Base-by-base conservation (phyloP, 2,113 vertebrate species). In the Mustela nigripes region DNA sequence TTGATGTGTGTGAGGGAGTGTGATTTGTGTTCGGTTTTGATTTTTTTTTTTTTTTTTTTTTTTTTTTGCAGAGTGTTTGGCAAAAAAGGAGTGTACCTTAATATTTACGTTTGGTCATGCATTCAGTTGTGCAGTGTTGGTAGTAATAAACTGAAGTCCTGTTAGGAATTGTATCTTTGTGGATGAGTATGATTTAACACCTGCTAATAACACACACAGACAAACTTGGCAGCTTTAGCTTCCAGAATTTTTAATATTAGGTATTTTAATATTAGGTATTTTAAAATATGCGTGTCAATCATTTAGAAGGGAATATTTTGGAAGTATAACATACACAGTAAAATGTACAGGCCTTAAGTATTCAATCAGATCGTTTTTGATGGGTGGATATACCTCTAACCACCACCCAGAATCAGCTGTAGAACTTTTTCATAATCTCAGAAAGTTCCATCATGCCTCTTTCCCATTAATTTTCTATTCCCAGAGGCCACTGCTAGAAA, bases 341-440 rank as follows among this genome's bases (percentile, higher is more conserved):
- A 90, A 74, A 92, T 87, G 22, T 45, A 91, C 3, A 88, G 48
- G 62, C 10, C 53, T 80, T 74, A 84, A 50, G 7, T 89, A 63
- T 91, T 95, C 58, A 94, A 6, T 91, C n/a, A 96, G 45, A 95
- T 95, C 39, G 76, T 63, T 73, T 96, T 45, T 88, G n/a, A 31
- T 62, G 21, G 3, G 76, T 90, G 73, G 92, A 58, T 90, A 31
- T 56, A 87, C 22, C 26, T 97, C 22, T 39, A 91, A 33, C 36
- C 28, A 89, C 26, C 53, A 69, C 7, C 28, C 33, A 74, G 89
- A 81, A 92, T 14, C 91, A 84, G 19, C 80, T 92, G 1, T 21
- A 82, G 8, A 93, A 39, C 26, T 36, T 95, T 83, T 88, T 96
- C 19, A 63, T 81, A 60, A 90, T n/a, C 21, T 18, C 48, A 65